phyloP scores from a whole-genome alignment of 2,113 vertebrate species.

The Dolichallabes microphthalmus region DNA sequence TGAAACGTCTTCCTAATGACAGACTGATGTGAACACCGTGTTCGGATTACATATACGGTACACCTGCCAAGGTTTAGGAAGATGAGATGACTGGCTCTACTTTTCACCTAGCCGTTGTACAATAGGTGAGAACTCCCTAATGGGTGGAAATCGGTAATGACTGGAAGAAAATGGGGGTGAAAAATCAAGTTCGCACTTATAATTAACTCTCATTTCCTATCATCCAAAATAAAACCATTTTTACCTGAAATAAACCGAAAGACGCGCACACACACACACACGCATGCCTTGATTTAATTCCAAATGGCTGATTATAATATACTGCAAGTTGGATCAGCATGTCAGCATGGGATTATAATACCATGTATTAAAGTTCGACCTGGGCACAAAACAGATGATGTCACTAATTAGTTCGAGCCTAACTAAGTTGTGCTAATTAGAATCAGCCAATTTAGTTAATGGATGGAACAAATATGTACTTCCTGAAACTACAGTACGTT shows the following conservation, averaged over 20 bases:
- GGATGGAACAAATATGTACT: no score
- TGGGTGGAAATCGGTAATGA: neutral
- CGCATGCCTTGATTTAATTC: neutral
- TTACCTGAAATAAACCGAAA: neutral
- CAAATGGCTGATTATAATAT: neutral
- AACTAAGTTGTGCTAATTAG: no score
- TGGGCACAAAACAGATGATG: no score
- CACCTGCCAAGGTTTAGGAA: neutral
- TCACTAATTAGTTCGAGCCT: no score
- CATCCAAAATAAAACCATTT: neutral
- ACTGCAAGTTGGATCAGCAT: neutral
- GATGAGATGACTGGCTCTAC: neutral
- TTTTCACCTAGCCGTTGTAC: neutral
- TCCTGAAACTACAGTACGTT: no score
- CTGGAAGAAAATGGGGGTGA: neutral
- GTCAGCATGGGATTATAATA: neutral
- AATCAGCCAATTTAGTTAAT: no score
- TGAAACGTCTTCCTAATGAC: neutral
- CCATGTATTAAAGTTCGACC: no score
- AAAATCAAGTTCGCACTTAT: neutral
- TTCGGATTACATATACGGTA: neutral
- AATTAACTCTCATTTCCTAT: neutral
- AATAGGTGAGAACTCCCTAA: neutral
- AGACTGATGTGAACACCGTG: slow-evolving; percentile 7
- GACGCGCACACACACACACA: neutral